Percentiles rank a stretch among this genome's conserved stretches.
Conservation (phyloP, 2,113 vertebrate genomes). For the Camelus dromedarius region DNA sequence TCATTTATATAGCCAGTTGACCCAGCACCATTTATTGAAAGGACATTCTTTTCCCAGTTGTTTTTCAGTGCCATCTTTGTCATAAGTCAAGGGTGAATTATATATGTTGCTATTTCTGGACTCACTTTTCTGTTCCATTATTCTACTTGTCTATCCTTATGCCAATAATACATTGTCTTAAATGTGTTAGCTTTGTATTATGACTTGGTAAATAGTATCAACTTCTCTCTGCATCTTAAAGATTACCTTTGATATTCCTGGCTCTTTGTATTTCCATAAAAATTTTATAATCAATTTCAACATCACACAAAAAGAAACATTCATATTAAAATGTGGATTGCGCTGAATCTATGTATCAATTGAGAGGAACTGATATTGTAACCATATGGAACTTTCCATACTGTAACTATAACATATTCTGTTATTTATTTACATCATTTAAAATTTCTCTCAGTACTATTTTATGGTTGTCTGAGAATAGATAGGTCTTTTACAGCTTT, state of each 20-base stretch:
- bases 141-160: background rate
- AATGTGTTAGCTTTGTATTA: background rate
- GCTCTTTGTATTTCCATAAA: background rate
- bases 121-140: background rate
- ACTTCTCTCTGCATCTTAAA: background rate
- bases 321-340: slow-evolving; percentile 20
- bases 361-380: background rate
- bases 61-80: background rate
- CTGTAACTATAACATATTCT: background rate
- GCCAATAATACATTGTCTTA: background rate
- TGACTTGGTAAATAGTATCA: background rate
- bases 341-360: background rate
- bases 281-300: background rate
- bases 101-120: background rate
- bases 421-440: background rate
- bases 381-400: background rate
- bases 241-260: background rate
- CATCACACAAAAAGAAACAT: background rate
- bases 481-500: background rate
- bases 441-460: background rate
- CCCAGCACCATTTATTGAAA: background rate
- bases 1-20: background rate
- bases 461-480: background rate
- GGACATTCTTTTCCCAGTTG: background rate
- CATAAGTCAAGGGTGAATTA: background rate